phyloP scores from a whole-genome alignment of 2,797 vertebrate species.

The Micromesistius poutassou region DNA sequence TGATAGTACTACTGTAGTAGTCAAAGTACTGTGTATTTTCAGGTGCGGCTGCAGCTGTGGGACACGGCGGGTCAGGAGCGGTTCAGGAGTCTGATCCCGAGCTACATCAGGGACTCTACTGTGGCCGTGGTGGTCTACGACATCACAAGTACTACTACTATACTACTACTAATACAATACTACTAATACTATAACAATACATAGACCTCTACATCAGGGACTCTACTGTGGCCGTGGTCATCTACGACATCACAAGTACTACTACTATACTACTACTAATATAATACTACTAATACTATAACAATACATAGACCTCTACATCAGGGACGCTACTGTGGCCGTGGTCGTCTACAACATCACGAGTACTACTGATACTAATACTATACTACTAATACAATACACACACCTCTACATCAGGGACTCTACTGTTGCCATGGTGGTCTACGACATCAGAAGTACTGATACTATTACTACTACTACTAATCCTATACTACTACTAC shows the following conservation, averaged over 20 bases:
- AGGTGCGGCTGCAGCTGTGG: constrained; percentile 85
- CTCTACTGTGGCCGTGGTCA: no score
- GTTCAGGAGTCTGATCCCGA: constrained; percentile 89
- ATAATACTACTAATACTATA: no score
- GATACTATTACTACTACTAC: no score
- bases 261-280: no score
- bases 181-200: not conserved
- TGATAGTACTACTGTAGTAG: no score
- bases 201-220: constrained; percentile 81
- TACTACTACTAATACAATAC: not conserved
- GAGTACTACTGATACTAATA: constrained; percentile 58
- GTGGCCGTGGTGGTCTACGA: constrained; percentile 92
- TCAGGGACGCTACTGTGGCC: constrained; percentile 83
- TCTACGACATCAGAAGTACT: constrained; percentile 88
- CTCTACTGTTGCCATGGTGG: constrained; percentile 90
- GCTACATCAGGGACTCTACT: constrained; percentile 90
- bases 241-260: no score
- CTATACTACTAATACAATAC: no score
- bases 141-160: constrained; percentile 78
- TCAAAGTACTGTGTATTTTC: not conserved
- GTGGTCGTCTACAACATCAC: constrained; percentile 92
- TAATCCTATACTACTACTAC: no score
- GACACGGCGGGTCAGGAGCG: constrained; percentile 90
- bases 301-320: no score
- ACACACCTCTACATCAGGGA: constrained; percentile 60